Percentiles rank a stretch among this genome's conserved stretches.
Evolutionary conservation across 2,113 vertebrate species (phyloP).

Genomic region (Eubucco bourcierii): DNA sequence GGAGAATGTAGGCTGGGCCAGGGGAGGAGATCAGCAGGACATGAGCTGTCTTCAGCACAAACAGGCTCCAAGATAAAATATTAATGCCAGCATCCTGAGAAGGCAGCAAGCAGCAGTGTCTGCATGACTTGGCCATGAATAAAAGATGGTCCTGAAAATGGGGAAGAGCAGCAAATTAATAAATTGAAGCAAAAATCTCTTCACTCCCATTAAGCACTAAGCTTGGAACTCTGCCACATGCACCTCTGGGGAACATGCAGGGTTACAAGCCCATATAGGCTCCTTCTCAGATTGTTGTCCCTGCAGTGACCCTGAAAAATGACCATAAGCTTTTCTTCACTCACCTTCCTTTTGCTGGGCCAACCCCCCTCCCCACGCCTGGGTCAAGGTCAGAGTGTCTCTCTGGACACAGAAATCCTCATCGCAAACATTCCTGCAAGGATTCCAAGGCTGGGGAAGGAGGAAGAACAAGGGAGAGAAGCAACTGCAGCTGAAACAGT

Average conservation of each 20-base stretch:
- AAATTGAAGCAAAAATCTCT: slow-evolving; percentile 69
- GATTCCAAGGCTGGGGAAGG: background rate
- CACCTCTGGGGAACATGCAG: background rate
- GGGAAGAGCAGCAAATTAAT: slow-evolving; percentile 76
- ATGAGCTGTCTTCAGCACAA: background rate
- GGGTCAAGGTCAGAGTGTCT: background rate
- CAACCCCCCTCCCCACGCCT: too few relatives aligned
- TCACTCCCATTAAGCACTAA: slow-evolving; percentile 32
- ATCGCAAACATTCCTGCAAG: background rate
- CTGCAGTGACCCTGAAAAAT: background rate
- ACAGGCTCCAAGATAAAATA: slow-evolving; percentile 66
- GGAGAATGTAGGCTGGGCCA: background rate
- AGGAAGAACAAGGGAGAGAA: background rate
- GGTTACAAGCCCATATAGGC: background rate
- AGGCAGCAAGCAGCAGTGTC: slow-evolving; percentile 29
- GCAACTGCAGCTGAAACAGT: background rate
- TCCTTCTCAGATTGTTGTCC: background rate
- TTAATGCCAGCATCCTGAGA: slow-evolving; percentile 66
- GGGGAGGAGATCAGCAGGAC: background rate
- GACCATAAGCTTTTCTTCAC: background rate
- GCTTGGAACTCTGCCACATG: background rate
- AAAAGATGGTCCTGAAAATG: slow-evolving; percentile 73
- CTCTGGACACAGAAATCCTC: background rate
- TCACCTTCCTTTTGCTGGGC: background rate
- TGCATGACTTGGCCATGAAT: slow-evolving; percentile 71